These are phyloP conservation scores for Pristionchus maxplancki DNA, from an alignment of 2,888 invertebrate genomes.

Conservation along the genomic window DNA sequence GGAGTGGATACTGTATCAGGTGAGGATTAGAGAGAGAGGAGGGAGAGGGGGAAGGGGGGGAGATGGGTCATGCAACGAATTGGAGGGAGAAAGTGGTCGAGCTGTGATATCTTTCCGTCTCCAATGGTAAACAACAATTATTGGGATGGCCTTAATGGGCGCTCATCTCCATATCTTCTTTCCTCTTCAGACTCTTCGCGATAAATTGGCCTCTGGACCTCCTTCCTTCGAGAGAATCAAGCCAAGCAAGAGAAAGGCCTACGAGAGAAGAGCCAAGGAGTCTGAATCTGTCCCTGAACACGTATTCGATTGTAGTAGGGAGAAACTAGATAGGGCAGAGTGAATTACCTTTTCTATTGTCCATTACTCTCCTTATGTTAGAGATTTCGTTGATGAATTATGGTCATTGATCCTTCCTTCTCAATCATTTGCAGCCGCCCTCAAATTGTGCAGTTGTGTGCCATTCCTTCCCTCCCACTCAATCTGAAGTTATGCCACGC, in stretches of 20 bases:
- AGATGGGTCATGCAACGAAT: not conserved
- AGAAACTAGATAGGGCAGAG: conserved; percentile 17
- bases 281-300: not conserved
- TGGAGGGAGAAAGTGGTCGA: not conserved
- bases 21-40: not conserved
- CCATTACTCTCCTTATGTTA: not conserved
- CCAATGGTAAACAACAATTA: too few species aligned
- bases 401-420: not conserved
- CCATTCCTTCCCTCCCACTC: not conserved
- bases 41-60: not conserved
- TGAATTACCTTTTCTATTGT: not conserved
- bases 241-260: conserved; percentile 59
- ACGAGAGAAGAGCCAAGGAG: conserved; percentile 59
- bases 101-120: not conserved
- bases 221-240: conserved; percentile 62
- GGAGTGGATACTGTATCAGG: conserved; percentile 65
- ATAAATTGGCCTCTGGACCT: conserved; percentile 25
- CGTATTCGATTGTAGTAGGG: conserved; percentile 43
- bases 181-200: conserved; percentile 32
- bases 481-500: not conserved
- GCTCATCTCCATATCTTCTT: not conserved
- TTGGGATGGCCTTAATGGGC: too few species aligned
- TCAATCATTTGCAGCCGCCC: not conserved
- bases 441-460: not conserved
- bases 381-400: not conserved